A percentile compares a stretch with the other conserved stretches of the same genome.
Evolutionary conservation across 2,113 vertebrate genomes (phyloP).

Genomic region (Ahaetulla prasina): DNA sequence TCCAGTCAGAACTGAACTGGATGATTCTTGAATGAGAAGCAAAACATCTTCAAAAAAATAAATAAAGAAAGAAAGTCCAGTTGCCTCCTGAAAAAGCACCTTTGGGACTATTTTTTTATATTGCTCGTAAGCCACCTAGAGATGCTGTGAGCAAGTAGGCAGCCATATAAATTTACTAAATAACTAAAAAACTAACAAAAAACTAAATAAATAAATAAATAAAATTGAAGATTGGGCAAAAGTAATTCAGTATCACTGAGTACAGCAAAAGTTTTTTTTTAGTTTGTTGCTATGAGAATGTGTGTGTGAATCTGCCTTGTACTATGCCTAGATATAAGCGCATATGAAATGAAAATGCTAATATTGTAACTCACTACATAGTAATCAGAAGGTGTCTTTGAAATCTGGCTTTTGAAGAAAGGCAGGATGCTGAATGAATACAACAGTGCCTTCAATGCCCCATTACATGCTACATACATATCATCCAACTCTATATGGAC

Average conservation of each 20-base stretch:
- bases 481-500: not conserved
- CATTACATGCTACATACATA: not conserved
- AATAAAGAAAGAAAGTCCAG: too few species aligned
- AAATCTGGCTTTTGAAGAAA: not conserved
- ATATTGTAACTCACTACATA: not conserved
- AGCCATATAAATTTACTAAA: not conserved
- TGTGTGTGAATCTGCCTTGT: not conserved
- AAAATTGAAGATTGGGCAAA: not conserved
- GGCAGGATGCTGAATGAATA: not conserved
- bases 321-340: not conserved
- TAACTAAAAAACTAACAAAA: too few species aligned
- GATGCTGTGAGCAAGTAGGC: not conserved
- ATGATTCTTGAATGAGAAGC: too few species aligned
- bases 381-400: not conserved
- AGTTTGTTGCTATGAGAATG: not conserved
- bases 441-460: not conserved
- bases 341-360: not conserved
- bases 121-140: not conserved
- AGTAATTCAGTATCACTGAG: not conserved
- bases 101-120: not conserved
- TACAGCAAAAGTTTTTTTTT: not conserved
- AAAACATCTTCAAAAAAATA: too few species aligned
- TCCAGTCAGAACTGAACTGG: too few species aligned
- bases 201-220: not conserved
- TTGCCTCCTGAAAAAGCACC: too few species aligned